phyloP scores from a whole-genome alignment of 2,113 vertebrate species.

The Neotoma lepida region DNA sequence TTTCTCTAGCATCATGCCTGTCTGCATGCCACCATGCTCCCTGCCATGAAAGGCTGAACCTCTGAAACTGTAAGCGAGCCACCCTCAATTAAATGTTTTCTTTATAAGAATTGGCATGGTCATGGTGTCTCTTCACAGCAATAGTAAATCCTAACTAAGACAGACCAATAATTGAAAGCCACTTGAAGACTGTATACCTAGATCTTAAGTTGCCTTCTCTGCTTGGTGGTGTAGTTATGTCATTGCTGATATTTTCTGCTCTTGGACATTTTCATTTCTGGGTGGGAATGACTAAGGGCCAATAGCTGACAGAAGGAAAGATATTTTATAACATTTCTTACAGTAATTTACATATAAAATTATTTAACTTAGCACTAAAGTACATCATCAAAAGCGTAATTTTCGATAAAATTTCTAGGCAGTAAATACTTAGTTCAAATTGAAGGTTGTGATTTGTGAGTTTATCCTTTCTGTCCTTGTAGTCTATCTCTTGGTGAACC shows the following conservation, averaged over 20 bases:
- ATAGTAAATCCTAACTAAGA: not conserved
- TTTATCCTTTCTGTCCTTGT: not conserved
- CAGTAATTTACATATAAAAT: not conserved
- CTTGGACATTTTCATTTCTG: not conserved
- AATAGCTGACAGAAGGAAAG: not conserved
- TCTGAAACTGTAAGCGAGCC: not conserved
- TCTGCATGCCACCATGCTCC: not conserved
- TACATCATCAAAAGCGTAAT: not conserved
- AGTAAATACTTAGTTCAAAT: not conserved
- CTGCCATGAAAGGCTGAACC: not conserved
- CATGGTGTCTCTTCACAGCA: not conserved
- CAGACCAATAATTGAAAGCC: not conserved
- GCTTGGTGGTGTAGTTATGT: not conserved
- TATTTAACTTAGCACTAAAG: constrained; percentile 1
- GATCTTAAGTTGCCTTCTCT: not conserved
- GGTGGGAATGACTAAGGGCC: not conserved
- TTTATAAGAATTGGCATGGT: not conserved
- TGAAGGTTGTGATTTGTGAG: not conserved
- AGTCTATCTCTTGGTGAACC: not conserved
- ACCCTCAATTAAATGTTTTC: not conserved
- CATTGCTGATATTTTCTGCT: not conserved
- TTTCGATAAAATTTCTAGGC: not conserved
- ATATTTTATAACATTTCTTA: constrained; percentile 9
- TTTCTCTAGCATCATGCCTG: not conserved
- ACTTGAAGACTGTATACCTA: not conserved